Base-by-base conservation (phyloP, 2,797 vertebrate species). In the Poecile montanus region DNA sequence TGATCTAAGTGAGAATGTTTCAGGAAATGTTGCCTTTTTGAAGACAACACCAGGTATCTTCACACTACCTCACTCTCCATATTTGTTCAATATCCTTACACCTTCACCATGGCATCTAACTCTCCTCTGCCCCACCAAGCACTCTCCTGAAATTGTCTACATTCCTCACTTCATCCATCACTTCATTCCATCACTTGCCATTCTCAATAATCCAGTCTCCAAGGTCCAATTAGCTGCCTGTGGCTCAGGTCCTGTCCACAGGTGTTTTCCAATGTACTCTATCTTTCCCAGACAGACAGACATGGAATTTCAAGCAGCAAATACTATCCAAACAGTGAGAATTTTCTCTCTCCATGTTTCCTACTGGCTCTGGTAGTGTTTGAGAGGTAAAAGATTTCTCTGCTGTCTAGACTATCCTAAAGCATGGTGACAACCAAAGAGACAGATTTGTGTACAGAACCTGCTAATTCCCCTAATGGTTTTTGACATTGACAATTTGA, bases 51-150 rank as follows among this genome's bases (percentile, higher is more conserved):
- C 15, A 61, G 11, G 4, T n/a, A 60, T n/a, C 42, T 56, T 76
- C 44, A 78, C 42, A 72, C 10, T 30, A 45, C 38, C 15, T 54
- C 27, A 74, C 0, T 0, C 10, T 53, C 54, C 2, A 0, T 22
- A 27, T 54, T 78, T 76, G 36, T 19, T 63, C 18, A 26, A 60
- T 14, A 26, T 34, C 38, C 56, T 53, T 48, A 27, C 29, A 32
- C 10, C 11, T 66, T 73, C 63, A 53, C 8, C 13, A 30, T 8
- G 11, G 86, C 50, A 57, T 42, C 38, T 54, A 85, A 70, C 30
- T 70, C 74, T 29, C 17, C 16, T 63, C 45, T 36, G 61, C 75
- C 34, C 26, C 38, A 40, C 22, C 40, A 44, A 63, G 22, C 10
- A 23, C 13, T 63, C 23, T 80, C 18, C 61, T 75, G 42, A 89